phyloP scores from a whole-genome alignment of 1,140 invertebrate species.

The Pantala flavescens region DNA sequence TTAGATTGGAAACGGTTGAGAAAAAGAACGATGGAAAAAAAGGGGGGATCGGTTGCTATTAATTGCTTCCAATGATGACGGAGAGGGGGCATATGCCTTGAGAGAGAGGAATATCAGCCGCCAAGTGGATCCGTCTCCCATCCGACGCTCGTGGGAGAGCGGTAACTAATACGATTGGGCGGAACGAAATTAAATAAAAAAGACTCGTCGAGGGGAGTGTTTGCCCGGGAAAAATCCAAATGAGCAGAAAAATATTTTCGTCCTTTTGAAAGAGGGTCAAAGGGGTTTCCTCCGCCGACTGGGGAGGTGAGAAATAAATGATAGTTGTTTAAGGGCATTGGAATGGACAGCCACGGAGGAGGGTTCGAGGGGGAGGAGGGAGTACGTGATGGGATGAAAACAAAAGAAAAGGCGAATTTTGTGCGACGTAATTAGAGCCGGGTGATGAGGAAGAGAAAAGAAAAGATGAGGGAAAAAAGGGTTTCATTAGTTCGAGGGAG shows the following conservation, averaged over 20 bases:
- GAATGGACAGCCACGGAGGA: neutral
- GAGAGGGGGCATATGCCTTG: neutral
- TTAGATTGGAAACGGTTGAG: too few relatives aligned
- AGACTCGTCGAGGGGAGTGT: neutral
- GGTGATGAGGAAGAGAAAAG: neutral
- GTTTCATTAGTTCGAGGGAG: slow-evolving; percentile 1
- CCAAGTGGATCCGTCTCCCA: neutral
- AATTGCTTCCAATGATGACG: neutral
- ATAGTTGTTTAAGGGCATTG: neutral
- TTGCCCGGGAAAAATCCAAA: neutral
- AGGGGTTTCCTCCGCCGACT: neutral
- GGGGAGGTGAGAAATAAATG: neutral
- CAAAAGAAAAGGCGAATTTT: neutral
- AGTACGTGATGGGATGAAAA: slow-evolving; percentile 1
- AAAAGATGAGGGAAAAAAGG: neutral
- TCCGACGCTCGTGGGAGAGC: neutral
- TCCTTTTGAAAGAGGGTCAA: neutral
- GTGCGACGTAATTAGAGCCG: neutral
- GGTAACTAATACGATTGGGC: neutral
- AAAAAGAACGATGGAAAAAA: neutral
- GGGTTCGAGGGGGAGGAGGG: neutral
- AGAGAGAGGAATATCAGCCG: neutral
- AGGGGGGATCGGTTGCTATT: neutral
- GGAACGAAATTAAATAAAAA: neutral
- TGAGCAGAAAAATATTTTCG: too few relatives aligned